phyloP scores from a whole-genome alignment of 1,140 invertebrate species.

The Metaphire vulgaris region DNA sequence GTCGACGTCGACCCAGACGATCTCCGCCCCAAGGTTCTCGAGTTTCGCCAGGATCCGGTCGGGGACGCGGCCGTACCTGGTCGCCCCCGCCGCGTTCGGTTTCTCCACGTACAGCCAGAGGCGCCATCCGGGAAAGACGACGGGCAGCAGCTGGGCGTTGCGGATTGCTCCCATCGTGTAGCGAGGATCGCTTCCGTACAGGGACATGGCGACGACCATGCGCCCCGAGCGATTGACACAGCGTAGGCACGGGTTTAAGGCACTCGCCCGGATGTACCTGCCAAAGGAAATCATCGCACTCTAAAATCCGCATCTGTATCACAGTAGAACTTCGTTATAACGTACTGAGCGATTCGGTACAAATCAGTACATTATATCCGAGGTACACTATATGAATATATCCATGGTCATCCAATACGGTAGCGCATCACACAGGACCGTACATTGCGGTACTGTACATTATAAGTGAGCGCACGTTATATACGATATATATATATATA shows the following conservation, averaged over 20 bases:
- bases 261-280: background rate
- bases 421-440: no score
- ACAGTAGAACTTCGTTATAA: no score
- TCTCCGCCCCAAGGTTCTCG: background rate
- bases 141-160: conserved; percentile 25
- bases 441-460: no score
- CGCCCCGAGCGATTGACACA: background rate
- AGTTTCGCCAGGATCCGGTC: background rate
- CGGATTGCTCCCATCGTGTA: conserved; percentile 26
- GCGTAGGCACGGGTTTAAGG: background rate
- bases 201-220: conserved; percentile 27
- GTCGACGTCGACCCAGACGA: background rate
- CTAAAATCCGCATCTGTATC: no score
- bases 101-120: conserved; percentile 25
- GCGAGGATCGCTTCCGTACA: conserved; percentile 16
- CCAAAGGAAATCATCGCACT: no score
- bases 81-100: background rate
- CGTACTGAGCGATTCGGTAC: no score
- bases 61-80: background rate
- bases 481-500: no score
- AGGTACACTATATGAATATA: no score
- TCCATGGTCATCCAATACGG: no score
- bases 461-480: no score
- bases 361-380: no score
- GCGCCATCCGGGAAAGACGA: conserved; percentile 28